Percentiles rank a stretch among this genome's conserved stretches.
Conservation (phyloP, 2,888 invertebrate genomes). For the Automeris io region DNA sequence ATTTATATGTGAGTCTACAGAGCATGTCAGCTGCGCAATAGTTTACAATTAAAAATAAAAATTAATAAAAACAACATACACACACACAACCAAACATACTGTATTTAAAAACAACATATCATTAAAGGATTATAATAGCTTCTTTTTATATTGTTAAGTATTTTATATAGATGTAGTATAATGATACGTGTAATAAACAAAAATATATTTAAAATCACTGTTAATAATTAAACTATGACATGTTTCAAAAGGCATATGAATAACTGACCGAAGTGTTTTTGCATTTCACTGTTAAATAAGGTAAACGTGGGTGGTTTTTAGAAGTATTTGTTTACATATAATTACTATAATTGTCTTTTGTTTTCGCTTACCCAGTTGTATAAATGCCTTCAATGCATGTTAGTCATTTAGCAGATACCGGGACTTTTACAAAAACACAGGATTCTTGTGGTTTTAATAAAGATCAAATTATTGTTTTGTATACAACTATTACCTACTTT, state of each 20-base stretch:
- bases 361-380: conserved; percentile 10
- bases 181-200: no score
- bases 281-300: conserved; percentile 5
- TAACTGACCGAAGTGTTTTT: background rate
- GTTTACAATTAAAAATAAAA: no score
- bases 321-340: conserved; percentile 14
- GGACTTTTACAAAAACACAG: conserved; percentile 3
- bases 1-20: no score
- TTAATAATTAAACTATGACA: background rate
- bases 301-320: background rate
- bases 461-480: background rate
- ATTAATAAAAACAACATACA: no score
- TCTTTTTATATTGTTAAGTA: no score
- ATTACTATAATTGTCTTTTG: conserved; percentile 17
- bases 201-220: background rate
- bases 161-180: no score
- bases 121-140: no score
- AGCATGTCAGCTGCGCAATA: no score
- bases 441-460: background rate
- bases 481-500: no score
- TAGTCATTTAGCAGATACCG: background rate
- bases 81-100: no score
- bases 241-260: background rate
- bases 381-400: background rate
- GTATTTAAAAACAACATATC: no score